Evolutionary conservation across 2,888 invertebrate species (phyloP), one percentile per base, ranked within the genome.

Genomic region (Linyphia triangularis): DNA sequence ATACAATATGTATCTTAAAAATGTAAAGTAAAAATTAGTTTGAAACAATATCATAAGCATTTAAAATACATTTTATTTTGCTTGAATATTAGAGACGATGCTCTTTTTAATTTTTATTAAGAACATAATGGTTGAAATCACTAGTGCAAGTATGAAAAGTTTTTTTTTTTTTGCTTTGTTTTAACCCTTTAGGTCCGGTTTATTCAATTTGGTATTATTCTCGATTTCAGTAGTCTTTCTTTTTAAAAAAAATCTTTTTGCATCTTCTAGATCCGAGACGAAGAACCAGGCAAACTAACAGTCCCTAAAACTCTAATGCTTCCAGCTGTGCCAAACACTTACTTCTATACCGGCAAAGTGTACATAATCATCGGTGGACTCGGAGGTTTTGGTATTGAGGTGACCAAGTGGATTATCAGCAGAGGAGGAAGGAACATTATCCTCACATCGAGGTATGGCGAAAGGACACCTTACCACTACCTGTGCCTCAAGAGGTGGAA

Each of bases 341-440:
- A 97, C 51, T 95, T 95, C 90, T 95, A 94, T 84, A 93, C 94
- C 0, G 89, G 93, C 33, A 93, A 93, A 89, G 91, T 92, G 5
- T 94, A 94, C 92, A 92, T 94, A 63, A 93, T 94, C 85, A 92
- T 93, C 93, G 92, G 96, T 86, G 98, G 99, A 78, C 94, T 99
- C 72, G 99, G 99, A 90, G 99, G 99, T 2, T 99, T 99, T 93
- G 99, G 99, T 26, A 94, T 99, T 90, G 99, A 99, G 94, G 94
- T 99, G 90, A 95, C 96, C 59, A 95, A 96, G 91, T 98, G 98
- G 98, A 93, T 99, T 92, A 95, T 97, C 82, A 93, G 94, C 70
- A 95, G 98, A 89, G 99, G 99, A 22, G 98, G 98, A 19, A 95
- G 94, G 81, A 95, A 95, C 91, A 93, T 99, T 43, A 95, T 98